phyloP scores from a whole-genome alignment of 2,888 invertebrate genomes.

The Blastobasis adustella region DNA sequence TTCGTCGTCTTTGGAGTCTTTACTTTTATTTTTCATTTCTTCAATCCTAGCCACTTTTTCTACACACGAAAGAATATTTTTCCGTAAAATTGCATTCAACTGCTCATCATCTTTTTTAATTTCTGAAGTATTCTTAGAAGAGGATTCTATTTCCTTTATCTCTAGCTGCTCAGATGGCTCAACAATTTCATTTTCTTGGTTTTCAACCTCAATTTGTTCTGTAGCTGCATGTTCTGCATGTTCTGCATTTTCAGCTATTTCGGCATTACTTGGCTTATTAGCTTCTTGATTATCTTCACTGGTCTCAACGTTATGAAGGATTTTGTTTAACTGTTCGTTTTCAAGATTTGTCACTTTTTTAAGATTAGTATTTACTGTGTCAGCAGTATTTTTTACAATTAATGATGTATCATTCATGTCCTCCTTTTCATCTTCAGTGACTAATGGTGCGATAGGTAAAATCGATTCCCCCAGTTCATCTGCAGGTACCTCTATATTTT shows the following conservation, averaged over 20 bases:
- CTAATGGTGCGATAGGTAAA: too few relatives aligned
- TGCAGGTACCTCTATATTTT: conserved; percentile 49
- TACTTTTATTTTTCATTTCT: conserved; percentile 54
- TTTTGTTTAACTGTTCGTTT: conserved; percentile 64
- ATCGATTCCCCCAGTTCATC: conserved; percentile 22
- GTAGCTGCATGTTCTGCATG: conserved; percentile 13
- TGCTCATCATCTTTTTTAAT: conserved; percentile 40
- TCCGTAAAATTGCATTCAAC: conserved; percentile 50
- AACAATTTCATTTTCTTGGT: neutral
- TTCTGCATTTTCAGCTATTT: conserved; percentile 18
- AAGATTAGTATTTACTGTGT: conserved; percentile 36
- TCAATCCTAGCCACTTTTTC: conserved; percentile 64
- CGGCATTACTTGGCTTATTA: neutral
- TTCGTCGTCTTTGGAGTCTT: conserved; percentile 34
- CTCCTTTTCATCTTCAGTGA: conserved; percentile 25
- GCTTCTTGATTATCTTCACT: conserved; percentile 29
- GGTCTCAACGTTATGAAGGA: conserved; percentile 36
- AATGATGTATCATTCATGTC: conserved; percentile 19
- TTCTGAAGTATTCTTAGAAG: conserved; percentile 23
- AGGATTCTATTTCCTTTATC: conserved; percentile 35
- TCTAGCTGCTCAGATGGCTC: conserved; percentile 16
- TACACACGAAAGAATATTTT: conserved; percentile 61
- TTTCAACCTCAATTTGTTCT: conserved; percentile 13
- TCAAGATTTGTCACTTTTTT: conserved; percentile 65
- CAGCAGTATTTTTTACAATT: conserved; percentile 19